Evolutionary conservation across 2,113 vertebrate genomes (phyloP), one percentile per base, ranked within the genome.

Genomic region (Orthochromis malagaraziensis): DNA sequence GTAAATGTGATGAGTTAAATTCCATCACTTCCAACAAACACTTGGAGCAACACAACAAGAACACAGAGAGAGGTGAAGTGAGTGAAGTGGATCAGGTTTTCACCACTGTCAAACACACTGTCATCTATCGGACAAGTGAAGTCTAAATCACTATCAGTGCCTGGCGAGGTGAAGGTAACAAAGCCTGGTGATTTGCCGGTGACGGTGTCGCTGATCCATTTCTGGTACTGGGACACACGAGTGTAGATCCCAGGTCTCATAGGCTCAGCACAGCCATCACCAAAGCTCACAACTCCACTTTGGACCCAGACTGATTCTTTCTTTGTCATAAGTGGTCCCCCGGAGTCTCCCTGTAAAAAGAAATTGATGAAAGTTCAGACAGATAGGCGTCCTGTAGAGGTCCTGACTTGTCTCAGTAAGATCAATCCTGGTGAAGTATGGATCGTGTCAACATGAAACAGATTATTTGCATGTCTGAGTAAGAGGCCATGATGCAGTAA

Each of bases 241-340:
- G 97, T 85, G 60, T 98, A 98, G 86, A 97, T 96, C 31, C 97
- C 97, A 6, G 98, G 97, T n/a, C 84, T 95, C 14, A 94, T 92
- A n/a, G 96, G 95, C 51, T 87, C 83, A 19, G 92, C 97, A 84
- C 97, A 97, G 68, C 97, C 94, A 0, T 92, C 17, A 82, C 97
- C 97, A 95, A 96, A 98, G 92, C 97, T 98, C 75, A 98, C 97
- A 75, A 97, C 88, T 73, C 97, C 97, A 82, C 90, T 94, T 84
- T 97, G 97, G 85, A 97, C 93, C 97, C 97, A 98, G 3, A 13
- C 6, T 8, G 5, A 21, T 57, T 87, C 2, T 33, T 96, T 88
- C 86, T 89, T 93, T 84, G 86, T 89, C 91, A 97, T 96, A 84
- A 98, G 19, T 6, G 97, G 96, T 2, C 86, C 89, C 0, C 94